Conservation (phyloP, 2,888 invertebrate species). For the Endotricha flammealis region DNA sequence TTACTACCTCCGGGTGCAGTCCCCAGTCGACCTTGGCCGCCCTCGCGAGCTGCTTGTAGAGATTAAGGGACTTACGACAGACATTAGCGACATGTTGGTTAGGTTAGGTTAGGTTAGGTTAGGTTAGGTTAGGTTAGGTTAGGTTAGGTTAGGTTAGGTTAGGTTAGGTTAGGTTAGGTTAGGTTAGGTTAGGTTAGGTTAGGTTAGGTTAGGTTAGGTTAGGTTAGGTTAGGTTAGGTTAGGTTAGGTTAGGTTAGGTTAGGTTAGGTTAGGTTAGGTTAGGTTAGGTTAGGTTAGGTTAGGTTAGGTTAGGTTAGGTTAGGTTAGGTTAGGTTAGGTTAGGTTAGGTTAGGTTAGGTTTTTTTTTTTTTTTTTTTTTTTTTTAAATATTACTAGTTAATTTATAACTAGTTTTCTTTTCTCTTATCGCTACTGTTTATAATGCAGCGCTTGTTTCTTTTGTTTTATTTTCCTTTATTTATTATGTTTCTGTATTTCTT, state of each 20-base stretch:
- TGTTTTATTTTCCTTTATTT: no score
- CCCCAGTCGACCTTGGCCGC: no score
- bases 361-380: no score
- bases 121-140: constrained; percentile 8
- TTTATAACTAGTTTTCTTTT: constrained; percentile 12
- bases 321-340: constrained; percentile 16
- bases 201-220: constrained; percentile 15
- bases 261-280: constrained; percentile 11
- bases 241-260: constrained; percentile 16
- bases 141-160: constrained; percentile 9
- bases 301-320: constrained; percentile 17
- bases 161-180: constrained; percentile 14
- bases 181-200: constrained; percentile 18
- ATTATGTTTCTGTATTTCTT: no score
- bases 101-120: constrained; percentile 4
- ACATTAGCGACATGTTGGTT: no score
- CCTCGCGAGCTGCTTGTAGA: no score
- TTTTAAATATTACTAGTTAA: no score
- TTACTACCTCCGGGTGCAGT: no score
- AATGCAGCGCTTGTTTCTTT: no score
- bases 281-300: constrained; percentile 17
- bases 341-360: constrained; percentile 14
- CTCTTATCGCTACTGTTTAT: no score
- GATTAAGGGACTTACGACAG: no score
- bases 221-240: constrained; percentile 14